Evolutionary conservation across 2,113 vertebrate genomes (phyloP), one percentile per base, ranked within the genome.

Genomic region (Eublepharis macularius): DNA sequence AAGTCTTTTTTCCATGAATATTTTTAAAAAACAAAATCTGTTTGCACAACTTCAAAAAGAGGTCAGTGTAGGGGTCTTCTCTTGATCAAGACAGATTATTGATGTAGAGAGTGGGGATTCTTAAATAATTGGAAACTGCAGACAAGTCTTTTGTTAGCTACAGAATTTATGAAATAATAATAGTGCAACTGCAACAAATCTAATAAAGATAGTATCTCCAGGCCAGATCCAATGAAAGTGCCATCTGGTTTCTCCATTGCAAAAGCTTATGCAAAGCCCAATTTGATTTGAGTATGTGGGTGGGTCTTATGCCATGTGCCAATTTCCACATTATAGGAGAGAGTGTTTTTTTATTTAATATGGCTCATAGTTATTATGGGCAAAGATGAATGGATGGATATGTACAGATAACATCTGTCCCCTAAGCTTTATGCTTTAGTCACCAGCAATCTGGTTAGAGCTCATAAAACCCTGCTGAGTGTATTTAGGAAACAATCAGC

Each of bases 231-330:
- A 93, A 51, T 43, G 89, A 72, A 78, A 87, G 9, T 4, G 68
- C 60, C 76, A 65, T 90, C 66, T 92, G 74, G 49, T 88, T 94
- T 91, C 79, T 91, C 2, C 87, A 80, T 79, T 92, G 39, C 47
- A 3, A 79, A 88, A 89, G 2, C 45, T 90, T 47, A 51, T 60
- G 29, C n/a, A 76, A 86, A 80, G 7, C 74, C 14, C 19, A 89
- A 76, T 43, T 0, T 81, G 86, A 81, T 41, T 85, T 43, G 74
- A 12, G 0, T 60, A 84, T 24, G 26, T 77, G 76, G 26, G 57
- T 82, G 6, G 9, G 51, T 17, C 70, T 47, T 57, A 13, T 87
- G 6, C 26, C 3, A 84, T 76, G 5, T 66, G 45, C 9, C 69
- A 87, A 43, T 87, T 91, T 88, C 51, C 26, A 79, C 60, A 90